phyloP scores from a whole-genome alignment of 2,888 invertebrate species.

The Nemurella pictetii region DNA sequence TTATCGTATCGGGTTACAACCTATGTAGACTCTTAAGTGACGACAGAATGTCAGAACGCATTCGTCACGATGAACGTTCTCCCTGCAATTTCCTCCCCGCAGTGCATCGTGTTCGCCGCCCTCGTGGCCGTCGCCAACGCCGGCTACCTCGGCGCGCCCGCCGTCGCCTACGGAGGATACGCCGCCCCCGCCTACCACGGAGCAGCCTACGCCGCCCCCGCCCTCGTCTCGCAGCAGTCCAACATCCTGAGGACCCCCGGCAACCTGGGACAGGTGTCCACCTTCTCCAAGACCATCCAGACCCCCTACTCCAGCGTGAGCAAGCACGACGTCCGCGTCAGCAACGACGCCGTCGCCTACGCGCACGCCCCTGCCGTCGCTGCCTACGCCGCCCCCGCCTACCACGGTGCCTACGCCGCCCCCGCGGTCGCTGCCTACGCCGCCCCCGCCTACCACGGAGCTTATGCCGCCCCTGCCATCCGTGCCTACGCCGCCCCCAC shows the following conservation, averaged over 20 bases:
- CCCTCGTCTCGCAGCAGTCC: constrained; percentile 42
- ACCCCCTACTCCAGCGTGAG: constrained; percentile 73
- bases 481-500: constrained; percentile 39
- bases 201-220: constrained; percentile 50
- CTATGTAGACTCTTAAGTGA: too few relatives aligned
- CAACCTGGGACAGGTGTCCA: constrained; percentile 67
- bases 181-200: constrained; percentile 48
- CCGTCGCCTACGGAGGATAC: constrained; percentile 28
- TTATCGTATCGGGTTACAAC: too few relatives aligned
- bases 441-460: constrained; percentile 54
- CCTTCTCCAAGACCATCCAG: constrained; percentile 69
- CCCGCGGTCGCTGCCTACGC: constrained; percentile 38
- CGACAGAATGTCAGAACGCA: too few relatives aligned
- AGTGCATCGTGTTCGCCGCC: constrained; percentile 35
- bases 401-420: constrained; percentile 43
- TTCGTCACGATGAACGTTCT: too few relatives aligned
- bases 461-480: constrained; percentile 62
- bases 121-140: constrained; percentile 46
- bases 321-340: constrained; percentile 69
- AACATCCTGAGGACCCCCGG: constrained; percentile 60
- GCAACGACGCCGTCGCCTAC: constrained; percentile 42
- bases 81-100: neutral
- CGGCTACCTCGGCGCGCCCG: constrained; percentile 42
- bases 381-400: constrained; percentile 39
- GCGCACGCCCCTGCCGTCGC: constrained; percentile 41